These are phyloP conservation scores for Drosophila lacertosa DNA, from an alignment of 1,140 invertebrate species.

Conservation along the genomic window DNA sequence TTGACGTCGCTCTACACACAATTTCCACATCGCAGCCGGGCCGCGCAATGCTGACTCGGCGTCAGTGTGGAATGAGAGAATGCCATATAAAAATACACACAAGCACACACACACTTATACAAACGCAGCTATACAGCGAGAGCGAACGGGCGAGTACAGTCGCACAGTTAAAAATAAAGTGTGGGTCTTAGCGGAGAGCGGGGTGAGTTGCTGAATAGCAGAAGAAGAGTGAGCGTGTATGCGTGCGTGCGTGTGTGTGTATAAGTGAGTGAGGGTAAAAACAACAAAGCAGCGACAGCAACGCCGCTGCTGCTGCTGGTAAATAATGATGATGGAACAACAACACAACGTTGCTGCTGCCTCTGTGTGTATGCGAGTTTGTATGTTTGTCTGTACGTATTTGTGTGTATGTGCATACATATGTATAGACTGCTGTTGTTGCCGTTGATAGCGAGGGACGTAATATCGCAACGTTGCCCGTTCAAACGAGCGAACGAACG, in stretches of 20 bases:
- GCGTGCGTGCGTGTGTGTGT: conserved; percentile 19
- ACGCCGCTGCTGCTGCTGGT: conserved; percentile 62
- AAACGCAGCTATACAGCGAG: conserved; percentile 51
- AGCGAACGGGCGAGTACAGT: conserved; percentile 76
- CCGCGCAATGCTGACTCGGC: conserved; percentile 50
- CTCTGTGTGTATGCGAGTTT: conserved; percentile 29
- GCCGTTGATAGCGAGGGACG: conserved; percentile 73
- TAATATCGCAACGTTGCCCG: conserved; percentile 81
- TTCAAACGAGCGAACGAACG: conserved; percentile 69
- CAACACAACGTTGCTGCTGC: conserved; percentile 36
- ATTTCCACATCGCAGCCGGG: conserved; percentile 53
- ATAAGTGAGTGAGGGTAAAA: conserved; percentile 69
- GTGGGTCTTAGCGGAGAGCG: conserved; percentile 50
- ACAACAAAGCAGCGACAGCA: conserved; percentile 70
- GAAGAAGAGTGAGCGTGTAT: conserved; percentile 34
- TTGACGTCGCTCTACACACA: conserved; percentile 46
- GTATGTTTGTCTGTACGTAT: conserved; percentile 34
- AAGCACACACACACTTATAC: conserved; percentile 16
- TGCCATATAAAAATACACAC: conserved; percentile 74
- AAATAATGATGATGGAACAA: conserved; percentile 82
- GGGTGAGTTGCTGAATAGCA: conserved; percentile 22
- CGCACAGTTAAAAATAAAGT: conserved; percentile 83
- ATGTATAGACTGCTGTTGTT: conserved; percentile 49
- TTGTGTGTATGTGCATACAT: conserved; percentile 29
- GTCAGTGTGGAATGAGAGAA: conserved; percentile 63